These are phyloP conservation scores for Amphiura filiformis DNA, from an alignment of 35 echinoderm and acorn worm genomes.

Conservation along the genomic window DNA sequence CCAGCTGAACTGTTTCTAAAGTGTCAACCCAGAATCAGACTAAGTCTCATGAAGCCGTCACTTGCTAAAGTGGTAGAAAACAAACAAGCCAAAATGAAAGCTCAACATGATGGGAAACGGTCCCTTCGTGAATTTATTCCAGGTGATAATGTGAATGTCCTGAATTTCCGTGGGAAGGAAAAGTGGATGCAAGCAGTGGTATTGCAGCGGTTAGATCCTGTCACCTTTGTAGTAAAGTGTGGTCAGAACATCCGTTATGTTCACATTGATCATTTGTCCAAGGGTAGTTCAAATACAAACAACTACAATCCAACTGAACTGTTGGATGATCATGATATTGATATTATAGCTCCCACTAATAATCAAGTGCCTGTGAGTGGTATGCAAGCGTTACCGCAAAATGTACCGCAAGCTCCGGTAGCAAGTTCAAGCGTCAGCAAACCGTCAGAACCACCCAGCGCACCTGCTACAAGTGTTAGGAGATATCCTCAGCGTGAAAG, in stretches of 20 bases:
- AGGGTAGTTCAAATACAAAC: not conserved
- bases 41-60: not conserved
- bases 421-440: not conserved
- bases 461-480: not conserved
- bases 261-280: not conserved
- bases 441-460: not conserved
- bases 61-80: not conserved
- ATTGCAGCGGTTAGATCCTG: not conserved
- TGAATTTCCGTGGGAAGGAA: not conserved
- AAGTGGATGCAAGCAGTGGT: not conserved
- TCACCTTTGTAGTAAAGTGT: not conserved
- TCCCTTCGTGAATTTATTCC: not conserved
- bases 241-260: not conserved
- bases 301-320: not conserved
- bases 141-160: not conserved
- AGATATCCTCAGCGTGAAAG: conserved; percentile 1
- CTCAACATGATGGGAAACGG: not conserved
- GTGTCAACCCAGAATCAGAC: not conserved
- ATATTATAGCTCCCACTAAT: not conserved
- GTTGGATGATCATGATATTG: not conserved
- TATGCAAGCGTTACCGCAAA: not conserved
- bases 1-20: not conserved
- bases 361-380: not conserved
- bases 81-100: not conserved
- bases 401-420: not conserved